Base-by-base conservation (phyloP, 2,797 vertebrate species). In the Schizothorax lantsangensis region DNA sequence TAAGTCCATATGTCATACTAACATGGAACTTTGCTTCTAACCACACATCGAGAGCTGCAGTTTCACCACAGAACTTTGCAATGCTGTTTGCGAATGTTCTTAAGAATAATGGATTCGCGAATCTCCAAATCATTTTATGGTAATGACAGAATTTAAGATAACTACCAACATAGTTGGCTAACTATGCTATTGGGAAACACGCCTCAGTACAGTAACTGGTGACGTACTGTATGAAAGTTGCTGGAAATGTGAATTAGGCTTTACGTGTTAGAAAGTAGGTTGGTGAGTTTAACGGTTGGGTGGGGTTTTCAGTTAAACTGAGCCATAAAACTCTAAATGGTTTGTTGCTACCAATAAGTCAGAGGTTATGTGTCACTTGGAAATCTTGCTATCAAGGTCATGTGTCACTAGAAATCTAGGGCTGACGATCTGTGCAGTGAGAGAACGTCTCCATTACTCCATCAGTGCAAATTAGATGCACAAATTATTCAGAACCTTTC, bases 401-500 rank as follows among this genome's bases (percentile, higher is more conserved):
- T 54, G 33, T 69, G 83, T 52, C 74, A 10, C 47, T 69, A 40
- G 45, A 84, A 79, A 69, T 79, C 17, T 45, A 71, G 36, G 36
- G 36, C 47, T 84, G 2, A 71, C 1, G 4, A 40, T n/a, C 62
- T 72, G 64, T 33, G 84, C 62, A 71, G 36, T 43, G 59, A 87
- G 47, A 87, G 59, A 85, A 84, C 66, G 73, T 86, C 85, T 90
- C 57, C 64, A 88, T 90, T 83, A 83, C 71, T 90, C 40, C 64
- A 80, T 83, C 73, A 85, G 43, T 19, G 78, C 84, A 80, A 86
- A 90, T 91, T 89, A 90, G 47, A 89, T 71, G 6, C 83, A 91
- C 86, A 89, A 90, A 93, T 90, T 88, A 93, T 92, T 91, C 26
- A 91, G 91, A 30, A 77, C 59, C 52, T 71, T 86, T 89, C 81